Evolutionary conservation across 2,888 invertebrate species (phyloP).

Genomic region (Melikaiella ostensackeni): DNA sequence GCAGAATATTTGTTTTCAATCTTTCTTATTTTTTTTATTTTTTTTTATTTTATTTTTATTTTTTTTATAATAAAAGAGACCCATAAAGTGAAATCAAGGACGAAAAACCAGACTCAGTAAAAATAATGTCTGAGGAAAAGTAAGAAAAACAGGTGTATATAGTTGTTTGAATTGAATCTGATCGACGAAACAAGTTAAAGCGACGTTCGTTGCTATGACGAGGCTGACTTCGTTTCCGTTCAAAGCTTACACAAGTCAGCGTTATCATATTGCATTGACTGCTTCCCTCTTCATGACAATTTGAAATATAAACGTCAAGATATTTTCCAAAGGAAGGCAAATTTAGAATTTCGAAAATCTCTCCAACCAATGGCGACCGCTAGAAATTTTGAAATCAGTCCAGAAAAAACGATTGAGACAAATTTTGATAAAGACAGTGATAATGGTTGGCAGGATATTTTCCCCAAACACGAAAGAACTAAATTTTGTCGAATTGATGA

Average conservation of each 20-base stretch:
- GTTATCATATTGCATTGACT: not conserved
- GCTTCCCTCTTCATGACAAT: not conserved
- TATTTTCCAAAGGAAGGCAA: not conserved
- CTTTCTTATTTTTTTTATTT: too few relatives aligned
- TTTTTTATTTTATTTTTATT: too few relatives aligned
- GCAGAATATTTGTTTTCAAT: too few relatives aligned
- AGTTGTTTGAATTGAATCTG: conserved; percentile 13
- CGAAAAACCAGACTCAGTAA: not conserved
- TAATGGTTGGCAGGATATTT: not conserved
- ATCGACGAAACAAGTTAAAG: conserved; percentile 31
- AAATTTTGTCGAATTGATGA: not conserved
- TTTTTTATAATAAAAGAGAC: too few relatives aligned
- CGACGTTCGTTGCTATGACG: conserved; percentile 36
- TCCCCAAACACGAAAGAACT: not conserved
- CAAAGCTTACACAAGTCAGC: conserved; percentile 15
- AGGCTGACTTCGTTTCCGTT: conserved; percentile 17
- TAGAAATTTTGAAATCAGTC: not conserved
- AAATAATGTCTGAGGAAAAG: not conserved
- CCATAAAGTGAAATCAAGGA: not conserved
- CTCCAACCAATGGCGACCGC: conserved; percentile 7
- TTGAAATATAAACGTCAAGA: not conserved
- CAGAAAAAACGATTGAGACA: not conserved
- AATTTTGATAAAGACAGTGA: not conserved
- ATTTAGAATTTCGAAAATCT: not conserved
- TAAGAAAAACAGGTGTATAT: not conserved